Percentiles rank a stretch among this genome's conserved stretches.
phyloP scores from a whole-genome alignment of 2,888 invertebrate species.

The Spialia ferax region DNA sequence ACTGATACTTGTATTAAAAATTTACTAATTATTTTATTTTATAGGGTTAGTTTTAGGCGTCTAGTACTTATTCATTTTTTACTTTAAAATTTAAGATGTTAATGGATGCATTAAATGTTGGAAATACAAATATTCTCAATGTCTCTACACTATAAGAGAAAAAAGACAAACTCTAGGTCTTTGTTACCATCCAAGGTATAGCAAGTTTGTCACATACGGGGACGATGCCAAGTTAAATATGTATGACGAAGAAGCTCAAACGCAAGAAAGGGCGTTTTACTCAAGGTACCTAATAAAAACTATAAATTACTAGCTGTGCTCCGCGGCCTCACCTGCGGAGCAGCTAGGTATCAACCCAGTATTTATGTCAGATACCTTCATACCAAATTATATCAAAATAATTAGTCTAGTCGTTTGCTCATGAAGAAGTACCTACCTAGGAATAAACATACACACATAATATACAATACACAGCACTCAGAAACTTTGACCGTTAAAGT shows the following conservation, averaged over 20 bases:
- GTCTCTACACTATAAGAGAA: conserved; percentile 89
- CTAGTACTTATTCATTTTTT: background rate
- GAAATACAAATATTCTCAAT: conserved; percentile 88
- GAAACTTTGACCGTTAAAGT: too few relatives aligned
- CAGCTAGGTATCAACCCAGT: too few relatives aligned
- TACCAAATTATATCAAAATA: too few relatives aligned
- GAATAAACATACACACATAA: too few relatives aligned
- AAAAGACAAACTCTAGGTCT: conserved; percentile 88
- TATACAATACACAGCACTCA: too few relatives aligned
- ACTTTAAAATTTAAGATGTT: conserved; percentile 78
- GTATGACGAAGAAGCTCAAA: conserved; percentile 90
- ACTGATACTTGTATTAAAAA: too few relatives aligned
- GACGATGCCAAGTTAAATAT: conserved; percentile 88
- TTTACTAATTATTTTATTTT: too few relatives aligned
- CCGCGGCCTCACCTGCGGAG: too few relatives aligned
- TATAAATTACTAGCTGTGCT: too few relatives aligned
- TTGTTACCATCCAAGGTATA: conserved; percentile 87
- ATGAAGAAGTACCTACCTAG: too few relatives aligned
- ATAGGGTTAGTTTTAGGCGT: background rate
- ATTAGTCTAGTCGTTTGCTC: too few relatives aligned
- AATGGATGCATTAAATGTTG: conserved; percentile 90
- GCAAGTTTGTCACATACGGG: conserved; percentile 86
- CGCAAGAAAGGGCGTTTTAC: conserved; percentile 87
- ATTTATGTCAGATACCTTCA: too few relatives aligned
- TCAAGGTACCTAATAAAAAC: conserved; percentile 76